Base-by-base conservation (phyloP, 2,797 vertebrate genomes). In the Sebastes cheni region DNA sequence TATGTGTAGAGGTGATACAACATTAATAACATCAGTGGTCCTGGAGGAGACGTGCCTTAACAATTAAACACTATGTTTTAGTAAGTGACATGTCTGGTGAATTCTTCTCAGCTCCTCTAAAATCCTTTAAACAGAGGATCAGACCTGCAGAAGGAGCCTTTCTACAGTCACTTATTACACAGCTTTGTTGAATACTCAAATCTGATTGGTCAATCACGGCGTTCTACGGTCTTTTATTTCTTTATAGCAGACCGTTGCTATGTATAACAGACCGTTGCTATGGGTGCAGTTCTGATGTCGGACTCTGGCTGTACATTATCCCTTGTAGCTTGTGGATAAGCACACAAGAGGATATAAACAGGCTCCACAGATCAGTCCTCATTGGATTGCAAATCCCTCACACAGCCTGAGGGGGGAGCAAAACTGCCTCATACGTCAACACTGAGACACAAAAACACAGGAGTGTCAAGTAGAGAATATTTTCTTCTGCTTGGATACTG, bases 351-450 rank as follows among this genome's bases (percentile, higher is more conserved):
- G 20, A 67, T 3, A 10, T 14, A 30, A 30, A 52, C 5, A 36
- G 23, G 22, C 10, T 12, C 18, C 13, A 36, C 36, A 30, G 2
- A n/a, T 32, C 12, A 3, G 23, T 4, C 8, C 6, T 73, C 7
- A 0, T 22, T 9, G 3, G 20, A 29, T 13, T 88, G 86, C 30
- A 61, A 20, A 89, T 90, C 22, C 66, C n/a, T 10, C 1, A 1
- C 0, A 1, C 25, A 12, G n/a, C 91, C 93, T 86, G 72, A 55
- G 22, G 93, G 77, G 84, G 91, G 92, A 10, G 91, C 85, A 61
- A 72, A 83, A 79, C 77, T 10, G 32, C 85, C 79, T 68, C 61
- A 10, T 11, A 62, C 16, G 5, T 13, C 16, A 29, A 32, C 12
- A 18, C 20, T 23, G 13, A 22, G 50, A 61, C 22, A 58, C 20